Conservation (phyloP, 2,113 vertebrate species). For the Scolopax mira region DNA sequence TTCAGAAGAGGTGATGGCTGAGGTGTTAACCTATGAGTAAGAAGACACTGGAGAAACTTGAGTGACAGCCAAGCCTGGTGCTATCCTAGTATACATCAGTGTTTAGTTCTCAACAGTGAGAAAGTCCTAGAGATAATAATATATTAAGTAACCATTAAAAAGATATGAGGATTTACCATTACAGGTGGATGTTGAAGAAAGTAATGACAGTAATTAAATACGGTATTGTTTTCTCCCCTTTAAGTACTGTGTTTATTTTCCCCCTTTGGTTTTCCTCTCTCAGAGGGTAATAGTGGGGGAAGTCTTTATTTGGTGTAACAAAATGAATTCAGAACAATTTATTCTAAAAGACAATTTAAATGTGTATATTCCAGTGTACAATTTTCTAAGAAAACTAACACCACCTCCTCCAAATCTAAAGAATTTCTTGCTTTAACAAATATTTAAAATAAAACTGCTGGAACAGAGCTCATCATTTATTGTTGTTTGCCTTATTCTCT, state of each 20-base stretch:
- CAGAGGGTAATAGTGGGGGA: background rate
- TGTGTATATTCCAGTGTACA: background rate
- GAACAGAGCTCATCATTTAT: background rate
- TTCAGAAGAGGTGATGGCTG: constrained; percentile 44
- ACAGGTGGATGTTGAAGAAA: constrained; percentile 50
- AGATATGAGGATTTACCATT: constrained; percentile 52
- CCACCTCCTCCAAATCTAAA: background rate
- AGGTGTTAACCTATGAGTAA: constrained; percentile 56
- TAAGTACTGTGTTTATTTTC: background rate
- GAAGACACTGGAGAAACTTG: constrained; percentile 51
- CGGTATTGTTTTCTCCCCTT: background rate
- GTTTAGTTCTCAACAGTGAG: constrained; percentile 50
- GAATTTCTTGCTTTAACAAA: background rate
- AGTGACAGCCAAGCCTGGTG: constrained; percentile 54
- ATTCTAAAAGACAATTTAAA: background rate
- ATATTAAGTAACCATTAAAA: constrained; percentile 59
- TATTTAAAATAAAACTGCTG: background rate
- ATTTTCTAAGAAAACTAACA: background rate
- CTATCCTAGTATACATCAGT: constrained; percentile 56
- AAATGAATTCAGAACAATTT: background rate
- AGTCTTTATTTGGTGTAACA: background rate
- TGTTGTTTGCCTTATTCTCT: background rate
- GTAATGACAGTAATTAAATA: constrained; percentile 56
- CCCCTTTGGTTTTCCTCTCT: background rate
- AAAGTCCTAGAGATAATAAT: constrained; percentile 30